Conservation (phyloP, 2,888 invertebrate species). For the Brenthis hecate region DNA sequence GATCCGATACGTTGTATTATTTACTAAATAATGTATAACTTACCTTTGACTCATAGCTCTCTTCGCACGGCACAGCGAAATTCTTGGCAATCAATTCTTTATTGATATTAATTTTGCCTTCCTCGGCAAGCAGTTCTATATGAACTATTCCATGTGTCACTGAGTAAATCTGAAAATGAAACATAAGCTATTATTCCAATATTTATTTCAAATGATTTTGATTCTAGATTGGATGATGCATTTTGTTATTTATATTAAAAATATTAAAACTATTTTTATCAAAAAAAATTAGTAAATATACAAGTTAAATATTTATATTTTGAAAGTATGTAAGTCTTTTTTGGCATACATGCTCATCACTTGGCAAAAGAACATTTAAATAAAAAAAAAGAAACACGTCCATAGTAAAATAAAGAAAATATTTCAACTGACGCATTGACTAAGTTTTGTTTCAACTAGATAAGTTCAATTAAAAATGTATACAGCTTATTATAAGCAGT, state of each 20-base stretch:
- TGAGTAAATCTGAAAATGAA: constrained; percentile 83
- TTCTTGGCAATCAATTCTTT: constrained; percentile 83
- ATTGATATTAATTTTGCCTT: constrained; percentile 81
- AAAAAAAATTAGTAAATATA: too few species aligned
- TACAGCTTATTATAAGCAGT: too few species aligned
- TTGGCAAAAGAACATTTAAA: too few species aligned
- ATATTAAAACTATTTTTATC: too few species aligned
- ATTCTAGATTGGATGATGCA: too few species aligned
- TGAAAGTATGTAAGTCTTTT: background rate
- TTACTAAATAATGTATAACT: background rate
- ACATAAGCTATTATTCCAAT: background rate
- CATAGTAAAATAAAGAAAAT: background rate
- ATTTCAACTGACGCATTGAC: too few species aligned
- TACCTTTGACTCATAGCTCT: constrained; percentile 89
- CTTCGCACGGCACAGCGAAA: constrained; percentile 86
- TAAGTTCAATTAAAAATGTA: too few species aligned
- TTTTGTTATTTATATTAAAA: too few species aligned
- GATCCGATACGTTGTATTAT: background rate
- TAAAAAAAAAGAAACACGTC: background rate
- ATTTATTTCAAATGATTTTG: too few species aligned
- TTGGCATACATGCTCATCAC: background rate
- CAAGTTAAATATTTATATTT: too few species aligned
- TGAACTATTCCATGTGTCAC: constrained; percentile 89
- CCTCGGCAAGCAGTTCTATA: constrained; percentile 81
- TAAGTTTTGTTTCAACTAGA: too few species aligned